Base-by-base conservation (phyloP, 2,113 vertebrate species). In the Lasiurus cinereus region DNA sequence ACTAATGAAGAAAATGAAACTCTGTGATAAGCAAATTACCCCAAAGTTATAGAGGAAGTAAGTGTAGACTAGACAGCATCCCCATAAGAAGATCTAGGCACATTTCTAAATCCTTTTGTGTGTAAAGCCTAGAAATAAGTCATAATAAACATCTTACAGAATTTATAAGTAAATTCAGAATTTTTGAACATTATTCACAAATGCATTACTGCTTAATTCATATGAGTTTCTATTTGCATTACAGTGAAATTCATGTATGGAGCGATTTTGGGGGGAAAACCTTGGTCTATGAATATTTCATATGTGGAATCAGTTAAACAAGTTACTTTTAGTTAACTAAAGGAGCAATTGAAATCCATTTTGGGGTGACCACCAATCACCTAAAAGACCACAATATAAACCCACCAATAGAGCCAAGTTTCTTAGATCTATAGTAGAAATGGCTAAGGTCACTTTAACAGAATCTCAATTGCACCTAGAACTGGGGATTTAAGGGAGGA, bases 11-110 rank as follows among this genome's bases (percentile, higher is more conserved):
- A 88, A 94, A 54, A 39, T 33, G 19, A 87, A 90, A 29, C 13
- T 79, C 74, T n/a, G 83, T 59, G 21, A 33, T 74, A 79, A 91
- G 29, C 36, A 84, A 88, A 93, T 67, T 80, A 78, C 29, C n/a
- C 8, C 59, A 82, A n/a, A 12, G 27, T 70, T 82, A 67, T 33
- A 76, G n/a, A 91, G 3, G 11, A 62, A 54, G 18, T 82, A 39
- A 16, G 0, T 31, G 13, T 56, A 76, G 8, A 76, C n/a, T 31
- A 93, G 31, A 76, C 1, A 96, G 46, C 19, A 93, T 8, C 27
- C 52, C 15, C 50, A 59, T 77, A 59, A 66, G 29, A 70, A 93
- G 24, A 29, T 15, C 24, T 73, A 64, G 13, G 43, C 11, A 43
- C 22, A 64, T 7, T 19, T 86, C 21, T 72, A 89, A 52, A 14